phyloP scores from a whole-genome alignment of 2,888 invertebrate species.

The Ophion slaviceki region DNA sequence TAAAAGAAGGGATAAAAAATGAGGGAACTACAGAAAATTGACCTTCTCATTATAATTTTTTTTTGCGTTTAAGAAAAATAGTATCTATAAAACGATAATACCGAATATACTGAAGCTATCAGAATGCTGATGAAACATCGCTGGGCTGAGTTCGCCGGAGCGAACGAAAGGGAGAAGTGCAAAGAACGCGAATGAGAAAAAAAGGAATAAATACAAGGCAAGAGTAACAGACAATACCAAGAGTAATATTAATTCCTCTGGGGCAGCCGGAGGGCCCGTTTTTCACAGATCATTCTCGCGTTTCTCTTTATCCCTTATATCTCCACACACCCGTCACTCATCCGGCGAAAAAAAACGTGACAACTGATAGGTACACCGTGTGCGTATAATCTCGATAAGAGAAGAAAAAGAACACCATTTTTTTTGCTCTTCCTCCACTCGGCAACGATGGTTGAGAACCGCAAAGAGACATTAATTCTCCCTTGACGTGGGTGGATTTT shows the following conservation, averaged over 20 bases:
- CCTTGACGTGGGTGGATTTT: slow-evolving; percentile 38
- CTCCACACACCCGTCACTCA: slow-evolving; percentile 30
- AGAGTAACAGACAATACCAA: slow-evolving; percentile 18
- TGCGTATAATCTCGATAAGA: slow-evolving; percentile 18
- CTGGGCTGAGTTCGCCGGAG: too few species aligned
- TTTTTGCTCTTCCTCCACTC: slow-evolving; percentile 25
- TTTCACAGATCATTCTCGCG: slow-evolving; percentile 37
- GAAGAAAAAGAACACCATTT: slow-evolving; percentile 16
- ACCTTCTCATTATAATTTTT: background rate
- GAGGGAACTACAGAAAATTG: too few species aligned
- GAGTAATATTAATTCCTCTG: slow-evolving; percentile 51
- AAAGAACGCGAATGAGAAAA: background rate
- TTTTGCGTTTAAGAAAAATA: background rate
- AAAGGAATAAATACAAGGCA: slow-evolving; percentile 14
- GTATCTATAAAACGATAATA: background rate
- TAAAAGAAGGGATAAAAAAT: too few species aligned
- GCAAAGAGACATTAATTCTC: slow-evolving; percentile 54
- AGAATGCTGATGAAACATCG: background rate
- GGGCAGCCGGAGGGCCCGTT: slow-evolving; percentile 38
- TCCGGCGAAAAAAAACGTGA: slow-evolving; percentile 28
- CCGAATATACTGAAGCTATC: too few species aligned
- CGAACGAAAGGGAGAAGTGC: background rate
- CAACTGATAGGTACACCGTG: slow-evolving; percentile 29
- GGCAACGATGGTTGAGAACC: slow-evolving; percentile 29
- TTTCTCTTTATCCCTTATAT: slow-evolving; percentile 36